Evolutionary conservation across 92 coral and sea anemone genomes (phyloP).

Genomic region (Anthopleura xanthogrammica): DNA sequence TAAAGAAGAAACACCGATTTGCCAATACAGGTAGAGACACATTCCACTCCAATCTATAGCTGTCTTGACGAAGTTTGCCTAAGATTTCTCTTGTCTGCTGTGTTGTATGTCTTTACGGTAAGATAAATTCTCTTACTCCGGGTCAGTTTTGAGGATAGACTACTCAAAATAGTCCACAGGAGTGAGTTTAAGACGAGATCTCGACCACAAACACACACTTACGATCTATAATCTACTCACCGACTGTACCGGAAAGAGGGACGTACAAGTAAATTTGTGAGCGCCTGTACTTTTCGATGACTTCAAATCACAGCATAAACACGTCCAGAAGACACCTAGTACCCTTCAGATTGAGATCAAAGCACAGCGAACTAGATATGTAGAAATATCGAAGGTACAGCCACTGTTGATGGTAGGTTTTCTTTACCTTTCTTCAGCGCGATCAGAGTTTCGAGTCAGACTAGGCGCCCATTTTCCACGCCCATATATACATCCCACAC

Average conservation of each 20-base stretch:
- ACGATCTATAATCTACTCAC: slow-evolving; percentile 41
- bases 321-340: slow-evolving; percentile 20
- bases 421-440: slow-evolving; percentile 33
- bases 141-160: slow-evolving; percentile 16
- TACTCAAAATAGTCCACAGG: slow-evolving; percentile 33
- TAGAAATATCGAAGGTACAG: slow-evolving; percentile 8
- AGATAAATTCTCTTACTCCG: slow-evolving; percentile 7
- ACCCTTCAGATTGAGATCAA: neutral
- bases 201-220: slow-evolving; percentile 34
- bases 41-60: slow-evolving; percentile 16
- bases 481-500: slow-evolving; percentile 34
- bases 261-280: slow-evolving; percentile 14
- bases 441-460: slow-evolving; percentile 33
- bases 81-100: slow-evolving; percentile 16
- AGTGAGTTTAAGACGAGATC: slow-evolving; percentile 28
- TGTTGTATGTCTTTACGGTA: neutral
- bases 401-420: slow-evolving; percentile 4
- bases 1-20: slow-evolving; percentile 18
- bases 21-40: slow-evolving; percentile 23
- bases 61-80: neutral
- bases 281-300: slow-evolving; percentile 34
- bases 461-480: slow-evolving; percentile 51
- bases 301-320: slow-evolving; percentile 25
- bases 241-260: slow-evolving; percentile 44
- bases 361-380: neutral